Evolutionary conservation across 2,113 vertebrate species (phyloP), one percentile per base, ranked within the genome.

Genomic region (Saccopteryx leptura): DNA sequence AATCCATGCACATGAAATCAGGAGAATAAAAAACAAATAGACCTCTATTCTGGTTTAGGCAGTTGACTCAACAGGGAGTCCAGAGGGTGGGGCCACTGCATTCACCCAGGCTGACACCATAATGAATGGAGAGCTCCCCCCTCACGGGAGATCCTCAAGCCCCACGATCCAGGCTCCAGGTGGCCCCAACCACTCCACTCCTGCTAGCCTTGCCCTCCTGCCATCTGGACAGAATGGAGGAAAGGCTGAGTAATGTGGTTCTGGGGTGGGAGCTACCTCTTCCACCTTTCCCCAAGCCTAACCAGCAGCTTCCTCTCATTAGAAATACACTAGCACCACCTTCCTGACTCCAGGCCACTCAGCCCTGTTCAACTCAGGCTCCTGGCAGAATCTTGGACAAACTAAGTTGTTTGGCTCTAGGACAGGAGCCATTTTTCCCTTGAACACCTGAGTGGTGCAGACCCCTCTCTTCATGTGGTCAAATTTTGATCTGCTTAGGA

Each of bases 1-100:
- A 94, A 93, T 66, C 46, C n/a, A 48, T 65, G 90, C 9, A 92
- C 6, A 86, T 75, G 14, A 89, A 90, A 48, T 90, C 28, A 90
- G 54, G 69, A 93, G 2, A 91, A 71, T 74, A 83, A 86, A 95
- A 10, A 92, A 83, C 4, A 92, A 75, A 95, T 21, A 39, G 39
- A 39, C 39, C 39, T 39, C 39, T 39, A 39, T 39, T 39, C 39
- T 39, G 39, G 39, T 39, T 39, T 39, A 39, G 39, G 39, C 39
- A 39, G 39, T 39, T 39, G 39, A 39, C n/a, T n/a, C n/a, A n/a
- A n/a, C 39, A 39, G 39, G 39, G 39, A 39, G 39, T 39, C 39
- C 39, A 39, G 39, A 39, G 39, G 39, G 39, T 39, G 39, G 39
- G 39, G 39, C 39, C 39, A 39, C 39, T 39, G 39, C 39, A 39